These are phyloP conservation scores for Agelas oroides DNA, from an alignment of 37 sponge, comb jelly and placozoan genomes.

Conservation along the genomic window DNA sequence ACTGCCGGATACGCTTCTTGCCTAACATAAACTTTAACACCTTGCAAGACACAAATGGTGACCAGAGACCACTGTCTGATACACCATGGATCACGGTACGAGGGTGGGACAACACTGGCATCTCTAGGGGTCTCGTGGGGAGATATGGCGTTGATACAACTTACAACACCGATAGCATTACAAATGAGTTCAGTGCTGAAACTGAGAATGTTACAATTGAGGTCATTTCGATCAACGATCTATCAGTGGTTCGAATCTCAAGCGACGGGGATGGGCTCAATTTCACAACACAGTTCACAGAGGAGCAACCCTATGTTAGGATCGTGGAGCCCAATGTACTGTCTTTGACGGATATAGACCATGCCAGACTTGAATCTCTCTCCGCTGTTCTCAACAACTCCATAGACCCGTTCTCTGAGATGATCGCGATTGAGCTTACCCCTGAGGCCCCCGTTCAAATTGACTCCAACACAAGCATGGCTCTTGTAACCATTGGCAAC, in stretches of 20 bases:
- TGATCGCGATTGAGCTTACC: slow-evolving; percentile 12
- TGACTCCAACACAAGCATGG: slow-evolving; percentile 16
- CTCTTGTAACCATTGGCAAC: slow-evolving; percentile 13
- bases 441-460: slow-evolving; percentile 4
- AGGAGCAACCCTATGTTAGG: slow-evolving; percentile 67
- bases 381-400: slow-evolving; percentile 49
- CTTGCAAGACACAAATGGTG: slow-evolving; percentile 62
- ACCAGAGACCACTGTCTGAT: slow-evolving; percentile 59
- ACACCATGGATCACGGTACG: slow-evolving; percentile 65
- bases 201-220: slow-evolving; percentile 37
- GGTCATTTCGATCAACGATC: slow-evolving; percentile 79
- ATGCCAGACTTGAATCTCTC: slow-evolving; percentile 66
- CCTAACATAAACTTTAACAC: slow-evolving; percentile 87
- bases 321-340: slow-evolving; percentile 73
- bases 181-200: slow-evolving; percentile 79
- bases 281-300: slow-evolving; percentile 55
- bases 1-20: slow-evolving; percentile 80
- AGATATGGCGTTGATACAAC: slow-evolving; percentile 85
- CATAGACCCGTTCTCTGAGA: slow-evolving; percentile 60
- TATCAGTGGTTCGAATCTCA: slow-evolving; percentile 54
- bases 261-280: slow-evolving; percentile 34
- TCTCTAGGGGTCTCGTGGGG: slow-evolving; percentile 63
- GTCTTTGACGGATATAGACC: slow-evolving; percentile 69
- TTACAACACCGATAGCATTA: slow-evolving; percentile 77
- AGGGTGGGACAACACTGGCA: slow-evolving; percentile 91